phyloP scores from a whole-genome alignment of 2,888 invertebrate species.

The Calliopum simillimum region DNA sequence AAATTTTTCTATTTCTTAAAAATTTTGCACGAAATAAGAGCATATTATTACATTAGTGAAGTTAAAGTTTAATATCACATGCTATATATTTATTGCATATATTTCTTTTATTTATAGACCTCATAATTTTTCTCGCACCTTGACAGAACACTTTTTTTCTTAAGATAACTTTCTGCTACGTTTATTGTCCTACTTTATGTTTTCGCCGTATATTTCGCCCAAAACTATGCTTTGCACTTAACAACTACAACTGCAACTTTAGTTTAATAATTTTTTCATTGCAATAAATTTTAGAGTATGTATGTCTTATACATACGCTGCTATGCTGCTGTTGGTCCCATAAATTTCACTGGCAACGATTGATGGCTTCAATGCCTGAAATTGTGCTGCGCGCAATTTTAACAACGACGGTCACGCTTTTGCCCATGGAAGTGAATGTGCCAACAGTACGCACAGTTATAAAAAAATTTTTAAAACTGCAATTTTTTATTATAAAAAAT shows the following conservation, averaged over 20 bases:
- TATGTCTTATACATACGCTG: too few relatives aligned
- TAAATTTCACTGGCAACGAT: constrained; percentile 31
- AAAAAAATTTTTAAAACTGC: background rate
- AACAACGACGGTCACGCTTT: too few relatives aligned
- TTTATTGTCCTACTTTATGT: background rate
- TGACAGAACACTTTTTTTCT: background rate
- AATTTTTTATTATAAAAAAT: constrained; percentile 3
- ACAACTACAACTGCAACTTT: background rate
- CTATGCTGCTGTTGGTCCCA: constrained; percentile 6
- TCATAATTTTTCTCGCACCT: background rate
- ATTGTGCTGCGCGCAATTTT: background rate
- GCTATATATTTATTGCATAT: too few relatives aligned
- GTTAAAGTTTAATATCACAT: too few relatives aligned
- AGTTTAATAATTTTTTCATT: constrained; percentile 8
- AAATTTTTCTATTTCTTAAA: too few relatives aligned
- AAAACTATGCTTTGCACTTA: background rate
- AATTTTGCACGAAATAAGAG: too few relatives aligned
- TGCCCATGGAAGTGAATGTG: background rate
- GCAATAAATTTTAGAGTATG: background rate
- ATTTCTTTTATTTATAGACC: too few relatives aligned
- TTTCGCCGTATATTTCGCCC: background rate
- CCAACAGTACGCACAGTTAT: background rate
- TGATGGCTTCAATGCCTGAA: constrained; percentile 18
- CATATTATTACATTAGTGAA: too few relatives aligned
- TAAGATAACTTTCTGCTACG: background rate